phyloP scores from a whole-genome alignment of 2,888 invertebrate species.

The Chloromyia formosa region DNA sequence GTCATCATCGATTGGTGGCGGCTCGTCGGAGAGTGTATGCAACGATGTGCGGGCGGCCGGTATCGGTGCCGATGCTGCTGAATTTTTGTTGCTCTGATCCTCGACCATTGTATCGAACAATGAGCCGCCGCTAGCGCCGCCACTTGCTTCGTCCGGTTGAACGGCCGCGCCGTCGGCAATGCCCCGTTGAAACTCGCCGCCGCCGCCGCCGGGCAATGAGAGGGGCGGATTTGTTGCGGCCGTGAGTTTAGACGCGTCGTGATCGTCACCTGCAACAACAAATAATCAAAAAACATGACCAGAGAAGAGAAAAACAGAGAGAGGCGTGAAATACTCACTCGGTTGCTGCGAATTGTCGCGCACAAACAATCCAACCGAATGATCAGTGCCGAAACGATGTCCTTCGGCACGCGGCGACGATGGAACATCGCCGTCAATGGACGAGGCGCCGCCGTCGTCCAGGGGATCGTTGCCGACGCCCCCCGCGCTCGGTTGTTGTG shows the following conservation, averaged over 20 bases:
- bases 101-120: slow-evolving; percentile 5
- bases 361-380: slow-evolving; percentile 27
- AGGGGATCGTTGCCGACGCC: neutral
- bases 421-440: neutral
- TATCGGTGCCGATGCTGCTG: neutral
- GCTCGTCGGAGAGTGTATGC: slow-evolving; percentile 17
- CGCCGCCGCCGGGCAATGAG: neutral
- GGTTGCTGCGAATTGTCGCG: slow-evolving; percentile 27
- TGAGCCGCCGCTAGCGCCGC: neutral
- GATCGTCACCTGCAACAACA: too few species aligned
- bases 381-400: slow-evolving; percentile 19
- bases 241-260: neutral
- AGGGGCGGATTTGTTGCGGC: neutral
- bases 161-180: slow-evolving; percentile 62
- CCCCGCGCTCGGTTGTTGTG: neutral
- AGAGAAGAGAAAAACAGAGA: too few species aligned
- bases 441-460: too few species aligned
- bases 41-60: slow-evolving; percentile 9
- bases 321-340: neutral
- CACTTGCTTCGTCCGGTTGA: slow-evolving; percentile 47
- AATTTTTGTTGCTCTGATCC: neutral
- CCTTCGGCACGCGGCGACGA: slow-evolving; percentile 17
- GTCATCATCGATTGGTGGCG: slow-evolving; percentile 30
- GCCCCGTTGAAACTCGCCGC: slow-evolving; percentile 55
- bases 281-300: too few species aligned